These are phyloP conservation scores for Axinella damicornis DNA, from an alignment of 37 sponge, comb jelly and placozoan species.

Conservation along the genomic window DNA sequence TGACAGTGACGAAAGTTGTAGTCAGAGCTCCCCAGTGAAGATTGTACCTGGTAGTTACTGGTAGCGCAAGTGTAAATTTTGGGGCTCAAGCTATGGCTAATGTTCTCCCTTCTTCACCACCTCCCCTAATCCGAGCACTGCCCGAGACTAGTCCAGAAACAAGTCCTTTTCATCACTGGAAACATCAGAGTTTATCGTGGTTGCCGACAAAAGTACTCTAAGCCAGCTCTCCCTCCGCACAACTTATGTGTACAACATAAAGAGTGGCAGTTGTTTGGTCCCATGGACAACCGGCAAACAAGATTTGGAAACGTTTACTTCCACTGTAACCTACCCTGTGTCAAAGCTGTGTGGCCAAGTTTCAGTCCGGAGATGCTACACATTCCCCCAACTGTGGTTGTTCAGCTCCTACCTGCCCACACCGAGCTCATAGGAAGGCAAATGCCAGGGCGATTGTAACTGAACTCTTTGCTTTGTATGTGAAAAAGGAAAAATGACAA, in stretches of 20 bases:
- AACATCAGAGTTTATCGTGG: conserved; percentile 41
- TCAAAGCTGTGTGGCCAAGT: not conserved
- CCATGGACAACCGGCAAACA: not conserved
- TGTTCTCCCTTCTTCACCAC: too few relatives aligned
- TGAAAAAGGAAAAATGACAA: too few relatives aligned
- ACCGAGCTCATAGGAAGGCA: not conserved
- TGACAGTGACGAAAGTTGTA: too few relatives aligned
- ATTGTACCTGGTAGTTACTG: too few relatives aligned
- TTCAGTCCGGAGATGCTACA: not conserved
- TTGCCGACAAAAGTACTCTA: conserved; percentile 36
- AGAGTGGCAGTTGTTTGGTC: conserved; percentile 43
- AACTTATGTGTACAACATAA: conserved; percentile 43
- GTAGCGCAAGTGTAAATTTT: too few relatives aligned
- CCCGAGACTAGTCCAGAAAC: too few relatives aligned
- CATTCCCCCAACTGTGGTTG: conserved; percentile 9
- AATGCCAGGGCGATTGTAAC: too few relatives aligned
- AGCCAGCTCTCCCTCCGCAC: conserved; percentile 15
- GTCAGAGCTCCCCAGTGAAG: too few relatives aligned
- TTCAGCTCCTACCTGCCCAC: not conserved
- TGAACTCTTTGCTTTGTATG: too few relatives aligned
- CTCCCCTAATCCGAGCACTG: too few relatives aligned
- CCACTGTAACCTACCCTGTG: conserved; percentile 19
- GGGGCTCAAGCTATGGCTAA: too few relatives aligned
- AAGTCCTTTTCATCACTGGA: conserved; percentile 31
- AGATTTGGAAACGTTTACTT: conserved; percentile 20